Conservation (phyloP, 1,140 invertebrate genomes). For the Ctenoplectra terminalis region DNA sequence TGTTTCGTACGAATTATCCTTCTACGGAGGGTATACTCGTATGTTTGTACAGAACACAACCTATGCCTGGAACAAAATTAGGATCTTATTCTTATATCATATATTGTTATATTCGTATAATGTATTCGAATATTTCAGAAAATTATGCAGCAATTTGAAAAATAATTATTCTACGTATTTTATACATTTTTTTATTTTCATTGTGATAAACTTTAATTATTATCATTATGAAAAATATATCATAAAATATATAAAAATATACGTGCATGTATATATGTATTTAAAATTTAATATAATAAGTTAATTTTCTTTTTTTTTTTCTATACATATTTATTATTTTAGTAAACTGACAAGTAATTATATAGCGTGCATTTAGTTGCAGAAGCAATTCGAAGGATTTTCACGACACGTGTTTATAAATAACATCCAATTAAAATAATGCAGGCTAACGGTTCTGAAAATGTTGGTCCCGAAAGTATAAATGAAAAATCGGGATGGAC, state of each 20-base stretch:
- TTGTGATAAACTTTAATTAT: too few relatives aligned
- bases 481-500: conserved; percentile 80
- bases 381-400: conserved; percentile 5
- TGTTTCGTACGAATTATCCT: neutral
- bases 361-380: neutral
- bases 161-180: neutral
- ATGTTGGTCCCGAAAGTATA: conserved; percentile 75
- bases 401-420: neutral
- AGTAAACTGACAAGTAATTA: neutral
- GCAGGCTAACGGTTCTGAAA: conserved; percentile 81
- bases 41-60: neutral
- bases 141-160: neutral
- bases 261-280: too few relatives aligned
- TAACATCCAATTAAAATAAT: conserved; percentile 54
- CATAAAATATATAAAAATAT: too few relatives aligned
- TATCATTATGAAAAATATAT: too few relatives aligned
- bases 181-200: neutral
- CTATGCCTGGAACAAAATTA: neutral
- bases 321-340: too few relatives aligned
- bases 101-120: too few relatives aligned
- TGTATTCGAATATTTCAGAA: neutral
- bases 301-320: neutral
- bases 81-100: neutral
- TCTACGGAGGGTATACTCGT: neutral
- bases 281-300: too few relatives aligned